Percentiles rank a stretch among this genome's conserved stretches.
Conservation (phyloP, 2,113 vertebrate genomes). For the Xerus inauris region DNA sequence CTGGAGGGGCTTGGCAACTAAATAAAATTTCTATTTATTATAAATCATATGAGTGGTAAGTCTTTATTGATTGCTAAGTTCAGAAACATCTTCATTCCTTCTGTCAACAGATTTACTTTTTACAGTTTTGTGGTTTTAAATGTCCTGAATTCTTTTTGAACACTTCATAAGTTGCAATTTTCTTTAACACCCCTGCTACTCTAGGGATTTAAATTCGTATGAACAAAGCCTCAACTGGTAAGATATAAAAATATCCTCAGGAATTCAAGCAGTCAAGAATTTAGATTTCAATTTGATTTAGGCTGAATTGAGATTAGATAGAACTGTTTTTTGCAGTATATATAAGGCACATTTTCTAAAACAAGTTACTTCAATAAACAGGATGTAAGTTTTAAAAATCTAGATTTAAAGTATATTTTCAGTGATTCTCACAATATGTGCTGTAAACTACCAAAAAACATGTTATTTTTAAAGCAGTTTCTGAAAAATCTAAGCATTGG, state of each 20-base stretch:
- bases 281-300: background rate
- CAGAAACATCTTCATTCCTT: slow-evolving; percentile 35
- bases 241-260: background rate
- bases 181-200: background rate
- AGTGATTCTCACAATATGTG: slow-evolving; percentile 8
- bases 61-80: slow-evolving; percentile 16
- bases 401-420: background rate
- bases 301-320: background rate
- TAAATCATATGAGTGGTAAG: background rate
- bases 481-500: background rate
- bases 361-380: background rate
- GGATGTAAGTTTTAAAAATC: background rate
- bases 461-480: slow-evolving; percentile 8
- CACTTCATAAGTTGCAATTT: background rate
- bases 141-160: slow-evolving; percentile 7
- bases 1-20: background rate
- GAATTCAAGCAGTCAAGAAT: background rate
- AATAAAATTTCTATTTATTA: background rate
- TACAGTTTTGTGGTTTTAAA: slow-evolving; percentile 15
- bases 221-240: background rate
- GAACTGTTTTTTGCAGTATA: background rate
- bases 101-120: slow-evolving; percentile 30
- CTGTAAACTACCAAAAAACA: background rate
- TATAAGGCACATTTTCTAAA: background rate
- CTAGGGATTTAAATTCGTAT: background rate